phyloP scores from a whole-genome alignment of 2,888 invertebrate genomes.

The Graphium colonna region DNA sequence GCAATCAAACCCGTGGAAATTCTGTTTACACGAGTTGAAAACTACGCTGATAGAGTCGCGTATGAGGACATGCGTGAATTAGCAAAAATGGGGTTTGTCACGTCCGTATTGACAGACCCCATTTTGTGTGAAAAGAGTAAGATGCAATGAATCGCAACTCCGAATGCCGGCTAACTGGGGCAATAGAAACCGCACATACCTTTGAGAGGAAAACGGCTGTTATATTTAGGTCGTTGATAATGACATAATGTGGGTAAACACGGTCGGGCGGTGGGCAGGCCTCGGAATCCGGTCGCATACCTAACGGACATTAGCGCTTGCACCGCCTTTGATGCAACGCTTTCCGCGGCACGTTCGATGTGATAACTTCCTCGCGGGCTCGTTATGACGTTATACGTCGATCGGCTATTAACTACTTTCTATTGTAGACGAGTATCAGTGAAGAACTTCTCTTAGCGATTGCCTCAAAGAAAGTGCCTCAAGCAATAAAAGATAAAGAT shows the following conservation, averaged over 20 bases:
- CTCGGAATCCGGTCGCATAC: slow-evolving; percentile 68
- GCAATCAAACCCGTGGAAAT: too few relatives aligned
- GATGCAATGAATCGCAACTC: neutral
- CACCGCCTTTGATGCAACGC: slow-evolving; percentile 52
- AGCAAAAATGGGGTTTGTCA: too few relatives aligned
- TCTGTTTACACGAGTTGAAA: too few relatives aligned
- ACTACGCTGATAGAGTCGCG: too few relatives aligned
- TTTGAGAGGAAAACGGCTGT: slow-evolving; percentile 34
- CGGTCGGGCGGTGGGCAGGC: slow-evolving; percentile 44
- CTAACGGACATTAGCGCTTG: slow-evolving; percentile 66
- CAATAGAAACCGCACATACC: slow-evolving; percentile 1
- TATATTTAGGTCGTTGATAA: slow-evolving; percentile 61
- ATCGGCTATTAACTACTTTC: slow-evolving; percentile 20
- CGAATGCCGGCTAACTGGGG: neutral
- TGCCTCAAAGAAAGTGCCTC: too few relatives aligned
- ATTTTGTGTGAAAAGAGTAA: too few relatives aligned
- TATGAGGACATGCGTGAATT: too few relatives aligned
- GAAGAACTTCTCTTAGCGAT: too few relatives aligned
- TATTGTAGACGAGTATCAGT: too few relatives aligned
- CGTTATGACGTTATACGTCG: slow-evolving; percentile 1
- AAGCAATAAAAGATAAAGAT: too few relatives aligned
- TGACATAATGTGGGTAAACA: slow-evolving; percentile 68
- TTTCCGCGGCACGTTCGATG: slow-evolving; percentile 38
- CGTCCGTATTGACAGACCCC: too few relatives aligned
- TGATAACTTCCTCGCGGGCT: slow-evolving; percentile 32